Conservation (phyloP, 2,888 invertebrate genomes). For the Lysandra coridon region DNA sequence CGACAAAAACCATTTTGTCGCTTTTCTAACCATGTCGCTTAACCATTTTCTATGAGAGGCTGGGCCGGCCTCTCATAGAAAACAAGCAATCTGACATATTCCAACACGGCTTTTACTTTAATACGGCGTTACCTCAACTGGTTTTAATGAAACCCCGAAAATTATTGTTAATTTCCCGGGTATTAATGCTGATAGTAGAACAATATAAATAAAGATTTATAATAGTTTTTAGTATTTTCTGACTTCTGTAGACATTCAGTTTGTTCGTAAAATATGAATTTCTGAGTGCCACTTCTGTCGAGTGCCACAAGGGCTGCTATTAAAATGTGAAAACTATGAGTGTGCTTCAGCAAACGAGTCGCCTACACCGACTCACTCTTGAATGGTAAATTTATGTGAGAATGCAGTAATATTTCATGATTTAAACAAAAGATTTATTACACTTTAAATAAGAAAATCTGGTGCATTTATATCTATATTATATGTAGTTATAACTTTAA, state of each 20-base stretch:
- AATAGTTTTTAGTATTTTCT: neutral
- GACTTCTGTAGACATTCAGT: neutral
- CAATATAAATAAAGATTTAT: neutral
- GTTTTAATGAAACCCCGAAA: too few relatives aligned
- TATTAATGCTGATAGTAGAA: neutral
- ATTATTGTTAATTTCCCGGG: neutral
- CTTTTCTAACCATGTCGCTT: too few relatives aligned
- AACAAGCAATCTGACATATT: too few relatives aligned
- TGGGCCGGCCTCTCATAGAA: too few relatives aligned
- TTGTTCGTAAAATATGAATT: neutral
- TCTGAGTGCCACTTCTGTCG: neutral
- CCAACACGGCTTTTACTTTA: too few relatives aligned
- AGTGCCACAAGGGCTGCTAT: neutral
- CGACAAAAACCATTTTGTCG: too few relatives aligned
- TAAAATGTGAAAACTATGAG: neutral
- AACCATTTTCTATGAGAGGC: too few relatives aligned
- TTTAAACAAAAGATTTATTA: neutral
- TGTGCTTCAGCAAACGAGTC: neutral
- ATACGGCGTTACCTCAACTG: too few relatives aligned
- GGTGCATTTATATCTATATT: neutral
- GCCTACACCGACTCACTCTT: neutral
- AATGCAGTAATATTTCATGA: neutral
- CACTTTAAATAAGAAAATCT: neutral
- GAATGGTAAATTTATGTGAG: neutral
- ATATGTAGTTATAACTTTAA: too few relatives aligned